These are phyloP conservation scores for Aelia acuminata DNA, from an alignment of 2,888 invertebrate genomes.

Conservation along the genomic window DNA sequence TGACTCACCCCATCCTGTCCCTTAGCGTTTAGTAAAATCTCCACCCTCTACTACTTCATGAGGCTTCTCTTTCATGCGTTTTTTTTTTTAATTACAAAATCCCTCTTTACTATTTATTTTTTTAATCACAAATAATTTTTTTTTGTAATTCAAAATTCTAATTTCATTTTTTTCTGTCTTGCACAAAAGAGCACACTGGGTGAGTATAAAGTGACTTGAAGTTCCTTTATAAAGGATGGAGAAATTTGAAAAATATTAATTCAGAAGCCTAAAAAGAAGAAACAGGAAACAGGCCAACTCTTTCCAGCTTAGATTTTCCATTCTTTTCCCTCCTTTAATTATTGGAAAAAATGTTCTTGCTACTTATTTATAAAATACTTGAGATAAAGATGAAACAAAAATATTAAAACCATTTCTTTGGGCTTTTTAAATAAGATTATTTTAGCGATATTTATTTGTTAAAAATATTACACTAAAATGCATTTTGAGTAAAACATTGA, in stretches of 20 bases:
- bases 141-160: neutral
- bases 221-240: neutral
- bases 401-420: too few relatives aligned
- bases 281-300: too few relatives aligned
- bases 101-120: neutral
- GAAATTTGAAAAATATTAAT: neutral
- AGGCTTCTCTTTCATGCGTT: slow-evolving; percentile 23
- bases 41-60: neutral
- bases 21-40: neutral
- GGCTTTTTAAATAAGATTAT: too few relatives aligned
- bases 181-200: neutral
- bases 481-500: too few relatives aligned
- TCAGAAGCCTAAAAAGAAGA: too few relatives aligned
- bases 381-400: too few relatives aligned
- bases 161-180: neutral
- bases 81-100: neutral
- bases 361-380: neutral
- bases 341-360: neutral
- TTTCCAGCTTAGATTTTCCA: neutral
- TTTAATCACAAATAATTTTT: neutral
- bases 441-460: too few relatives aligned
- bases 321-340: neutral
- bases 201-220: neutral
- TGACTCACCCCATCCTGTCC: neutral
- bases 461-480: too few relatives aligned